A percentile compares a stretch with the other conserved stretches of the same genome.
Evolutionary conservation across 2,888 invertebrate genomes (phyloP).

Genomic region (Xanthostigma xanthostigma): DNA sequence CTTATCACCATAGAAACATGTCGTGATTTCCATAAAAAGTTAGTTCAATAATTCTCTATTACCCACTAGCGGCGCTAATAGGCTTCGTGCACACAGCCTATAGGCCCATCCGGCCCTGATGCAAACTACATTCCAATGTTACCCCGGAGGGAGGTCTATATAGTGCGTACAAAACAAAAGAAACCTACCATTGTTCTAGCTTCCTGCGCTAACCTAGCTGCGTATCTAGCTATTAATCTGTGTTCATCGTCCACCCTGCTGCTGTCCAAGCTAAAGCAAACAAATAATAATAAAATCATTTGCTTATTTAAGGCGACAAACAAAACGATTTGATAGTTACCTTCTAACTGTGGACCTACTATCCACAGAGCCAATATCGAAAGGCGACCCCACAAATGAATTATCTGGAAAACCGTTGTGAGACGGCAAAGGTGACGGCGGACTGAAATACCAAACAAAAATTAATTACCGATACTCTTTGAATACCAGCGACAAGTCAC

Average conservation of each 20-base stretch:
- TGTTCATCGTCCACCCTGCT: constrained; percentile 77
- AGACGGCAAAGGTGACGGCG: constrained; percentile 82
- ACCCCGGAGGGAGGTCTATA: too few relatives aligned
- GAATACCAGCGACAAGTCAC: constrained; percentile 24
- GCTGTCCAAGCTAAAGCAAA: constrained; percentile 25
- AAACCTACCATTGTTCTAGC: constrained; percentile 52
- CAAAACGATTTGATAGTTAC: constrained; percentile 17
- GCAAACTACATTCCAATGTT: too few relatives aligned
- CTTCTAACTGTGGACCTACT: constrained; percentile 47
- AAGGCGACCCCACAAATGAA: constrained; percentile 37
- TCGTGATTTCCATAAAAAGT: too few relatives aligned
- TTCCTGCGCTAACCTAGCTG: constrained; percentile 88
- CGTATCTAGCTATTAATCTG: constrained; percentile 90
- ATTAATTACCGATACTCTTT: constrained; percentile 6
- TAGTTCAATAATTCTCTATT: too few relatives aligned
- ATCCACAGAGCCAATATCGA: constrained; percentile 64
- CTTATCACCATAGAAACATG: too few relatives aligned
- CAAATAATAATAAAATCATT: too few relatives aligned
- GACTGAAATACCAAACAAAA: constrained; percentile 35
- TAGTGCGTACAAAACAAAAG: constrained; percentile 5
- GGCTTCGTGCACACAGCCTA: too few relatives aligned
- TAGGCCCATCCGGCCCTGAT: too few relatives aligned
- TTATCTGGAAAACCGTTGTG: constrained; percentile 86
- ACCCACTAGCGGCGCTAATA: too few relatives aligned
- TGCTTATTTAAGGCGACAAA: neutral